Evolutionary conservation across 2,888 invertebrate species (phyloP), one percentile per base, ranked within the genome.

Genomic region (Therioaphis trifolii): DNA sequence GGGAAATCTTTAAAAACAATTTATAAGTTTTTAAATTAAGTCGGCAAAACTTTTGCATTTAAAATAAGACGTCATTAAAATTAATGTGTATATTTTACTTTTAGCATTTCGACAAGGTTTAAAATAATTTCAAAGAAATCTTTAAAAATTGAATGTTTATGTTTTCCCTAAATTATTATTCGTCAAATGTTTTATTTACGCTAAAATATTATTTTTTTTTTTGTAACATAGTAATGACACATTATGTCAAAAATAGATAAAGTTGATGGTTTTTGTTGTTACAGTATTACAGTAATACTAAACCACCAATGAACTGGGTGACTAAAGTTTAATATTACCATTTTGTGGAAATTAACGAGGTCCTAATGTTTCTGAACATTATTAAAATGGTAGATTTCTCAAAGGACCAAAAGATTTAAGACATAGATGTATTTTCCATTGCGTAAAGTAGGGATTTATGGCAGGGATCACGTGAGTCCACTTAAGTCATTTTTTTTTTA

Each of bases 291-390:
- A 35, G 35, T 35, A 35, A 61, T 29, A 77, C 40, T 29, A 77
- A 46, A 63, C 76, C 14, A 63, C 63, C 14, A 71, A 71, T 27
- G 12, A 40, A 43, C 68, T 46, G 11, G 12, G 49, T 15, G 72
- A 72, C 80, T 61, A 71, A 69, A 61, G 71, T 80, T 72, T 77
- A 80, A 80, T 72, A 80, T 77, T 77, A 46, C 71, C 14, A 46
- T 77, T 21, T 61, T 29, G 46, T 35, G 29, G 35, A 27, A 18
- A 72, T 72, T 80, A 72, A 80, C 35, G 71, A 72, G 61, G 7
- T 72, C 7, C 43, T 80, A 71, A 80, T 80, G 71, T 58, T 71
- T 29, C 46, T 29, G 71, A 35, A 27, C 46, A 15, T 80, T 71
- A 63, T 76, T 61, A 55, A 61, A 80, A 80, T 71, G 21, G 29